Percentiles rank a stretch among this genome's conserved stretches.
Evolutionary conservation across 2,113 vertebrate species (phyloP).

Genomic region (Ophthalmolycus amberensis): DNA sequence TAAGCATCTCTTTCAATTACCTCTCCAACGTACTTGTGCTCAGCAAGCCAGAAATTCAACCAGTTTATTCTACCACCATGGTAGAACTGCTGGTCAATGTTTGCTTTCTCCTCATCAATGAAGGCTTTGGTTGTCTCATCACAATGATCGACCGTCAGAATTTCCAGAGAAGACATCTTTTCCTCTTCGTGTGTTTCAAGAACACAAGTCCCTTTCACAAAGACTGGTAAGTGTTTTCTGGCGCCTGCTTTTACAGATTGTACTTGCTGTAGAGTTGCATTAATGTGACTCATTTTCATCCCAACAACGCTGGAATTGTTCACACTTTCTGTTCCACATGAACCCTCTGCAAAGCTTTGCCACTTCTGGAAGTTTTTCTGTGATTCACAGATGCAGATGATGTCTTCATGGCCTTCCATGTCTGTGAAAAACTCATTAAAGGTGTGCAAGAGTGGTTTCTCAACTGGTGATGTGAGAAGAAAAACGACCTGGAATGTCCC

Average conservation of each 20-base stretch:
- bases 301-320: slow-evolving; percentile 82
- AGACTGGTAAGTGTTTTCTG: slow-evolving; percentile 78
- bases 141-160: slow-evolving; percentile 84
- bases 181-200: slow-evolving; percentile 82
- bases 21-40: slow-evolving; percentile 78
- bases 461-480: slow-evolving; percentile 81
- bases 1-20: slow-evolving; percentile 86
- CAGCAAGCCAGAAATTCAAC: slow-evolving; percentile 88
- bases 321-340: slow-evolving; percentile 72
- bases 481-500: slow-evolving; percentile 85
- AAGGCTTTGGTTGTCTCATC: slow-evolving; percentile 74
- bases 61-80: slow-evolving; percentile 84
- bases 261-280: slow-evolving; percentile 82
- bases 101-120: slow-evolving; percentile 70
- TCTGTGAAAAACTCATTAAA: slow-evolving; percentile 87
- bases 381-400: slow-evolving; percentile 85
- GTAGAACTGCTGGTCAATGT: slow-evolving; percentile 84
- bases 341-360: slow-evolving; percentile 80
- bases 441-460: slow-evolving; percentile 84
- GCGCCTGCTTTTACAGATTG: slow-evolving; percentile 66
- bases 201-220: slow-evolving; percentile 73
- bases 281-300: slow-evolving; percentile 85
- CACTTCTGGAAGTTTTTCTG: slow-evolving; percentile 79
- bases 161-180: slow-evolving; percentile 83
- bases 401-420: slow-evolving; percentile 86